Base-by-base conservation (phyloP, 2,888 invertebrate species). In the Papilio gigon region DNA sequence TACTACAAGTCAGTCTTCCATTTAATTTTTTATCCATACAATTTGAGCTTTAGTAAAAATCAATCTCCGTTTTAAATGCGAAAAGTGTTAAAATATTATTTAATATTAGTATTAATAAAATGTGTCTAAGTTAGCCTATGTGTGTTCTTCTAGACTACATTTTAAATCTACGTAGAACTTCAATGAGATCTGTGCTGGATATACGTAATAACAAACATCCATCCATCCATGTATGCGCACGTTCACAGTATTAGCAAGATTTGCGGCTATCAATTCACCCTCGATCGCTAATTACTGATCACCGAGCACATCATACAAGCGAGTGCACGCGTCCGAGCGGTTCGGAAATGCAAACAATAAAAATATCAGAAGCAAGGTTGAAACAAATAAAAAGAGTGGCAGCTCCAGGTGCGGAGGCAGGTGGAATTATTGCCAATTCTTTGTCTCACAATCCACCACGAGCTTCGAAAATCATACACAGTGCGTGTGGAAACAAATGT, bases 401-500 rank as follows among this genome's bases (percentile, higher is more conserved):
- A 88, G 87, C 86, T 78, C 87, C 91, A 91, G 91, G 86, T 90
- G 92, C 85, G 81, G 83, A 83, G 86, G 90, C 92, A 92, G 92
- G 91, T 91, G 92, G 87, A 91, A 87, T 91, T 90, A 92, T 90
- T 90, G 90, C 86, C 91, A 86, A 91, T 89, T 90, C 92, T 91
- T 92, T 91, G 91, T 91, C 89, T 90, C 88, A 86, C 77, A 73
- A 76, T 80, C 81, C 82, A 82, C 80, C 82, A 80, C 81, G 80
- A 82, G 78, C 83, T 79, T 76, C 81, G 78, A 84, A 85, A 85
- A 84, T 84, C 79, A 77, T 14, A 63, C 44, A 30, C n/a, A 44
- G 30, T 25, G 30, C 20, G 62, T 44, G 42, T 33, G 59, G 25
- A 40, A n/a, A 59, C 20, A 14, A 22, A 44, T 30, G 27, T n/a